Conservation (phyloP, 2,113 vertebrate species). For the Elaphurus davidianus region DNA sequence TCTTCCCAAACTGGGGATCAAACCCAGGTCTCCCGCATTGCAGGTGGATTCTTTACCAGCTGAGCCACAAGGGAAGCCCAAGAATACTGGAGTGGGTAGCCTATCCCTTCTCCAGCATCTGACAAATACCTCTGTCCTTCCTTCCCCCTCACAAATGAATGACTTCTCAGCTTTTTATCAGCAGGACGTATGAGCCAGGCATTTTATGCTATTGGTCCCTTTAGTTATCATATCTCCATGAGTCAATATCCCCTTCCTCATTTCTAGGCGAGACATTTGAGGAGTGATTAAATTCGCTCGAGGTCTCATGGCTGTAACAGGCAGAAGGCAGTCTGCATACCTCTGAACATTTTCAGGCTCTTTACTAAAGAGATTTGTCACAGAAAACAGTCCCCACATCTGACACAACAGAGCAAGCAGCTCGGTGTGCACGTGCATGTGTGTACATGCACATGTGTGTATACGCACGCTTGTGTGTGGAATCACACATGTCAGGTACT, state of each 20-base stretch:
- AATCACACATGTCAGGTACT: neutral
- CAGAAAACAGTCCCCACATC: neutral
- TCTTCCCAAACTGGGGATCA: neutral
- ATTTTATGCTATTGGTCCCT: too few species aligned
- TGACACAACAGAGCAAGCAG: neutral
- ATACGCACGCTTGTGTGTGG: neutral
- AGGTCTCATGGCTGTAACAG: accelerated
- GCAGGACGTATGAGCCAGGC: neutral
- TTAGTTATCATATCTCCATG: neutral
- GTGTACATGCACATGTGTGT: accelerated
- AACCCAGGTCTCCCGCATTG: neutral
- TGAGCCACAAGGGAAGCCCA: neutral
- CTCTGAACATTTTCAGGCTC: neutral
- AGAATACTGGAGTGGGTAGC: neutral
- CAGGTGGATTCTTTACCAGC: neutral
- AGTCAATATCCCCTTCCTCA: neutral
- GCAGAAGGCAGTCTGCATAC: neutral
- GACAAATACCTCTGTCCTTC: neutral
- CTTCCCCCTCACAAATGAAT: neutral
- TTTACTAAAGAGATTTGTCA: neutral
- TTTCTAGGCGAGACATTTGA: neutral
- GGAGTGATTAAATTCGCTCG: too few species aligned
- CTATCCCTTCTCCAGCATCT: neutral
- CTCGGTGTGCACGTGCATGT: neutral
- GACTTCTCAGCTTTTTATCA: neutral